Percentiles rank a stretch among this genome's conserved stretches.
Evolutionary conservation across 2,113 vertebrate species (phyloP).

Genomic region (Heterotilapia buettikoferi): DNA sequence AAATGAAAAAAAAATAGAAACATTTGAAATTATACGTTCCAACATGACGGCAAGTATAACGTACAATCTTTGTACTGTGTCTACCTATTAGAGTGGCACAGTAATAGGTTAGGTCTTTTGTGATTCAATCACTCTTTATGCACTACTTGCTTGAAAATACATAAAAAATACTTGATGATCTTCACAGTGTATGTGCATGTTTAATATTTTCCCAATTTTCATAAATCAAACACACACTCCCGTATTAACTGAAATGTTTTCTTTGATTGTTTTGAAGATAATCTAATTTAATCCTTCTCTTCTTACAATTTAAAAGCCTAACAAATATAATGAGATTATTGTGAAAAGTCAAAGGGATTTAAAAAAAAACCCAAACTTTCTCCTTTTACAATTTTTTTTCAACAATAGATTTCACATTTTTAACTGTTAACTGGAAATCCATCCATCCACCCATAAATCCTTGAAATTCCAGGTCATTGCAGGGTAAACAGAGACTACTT

Average conservation of each 20-base stretch:
- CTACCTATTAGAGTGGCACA: not conserved
- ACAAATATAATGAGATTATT: not conserved
- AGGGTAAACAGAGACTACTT: not conserved
- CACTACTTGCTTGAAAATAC: not conserved
- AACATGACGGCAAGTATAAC: not conserved
- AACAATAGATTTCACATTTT: fast-evolving
- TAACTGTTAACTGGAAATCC: not conserved
- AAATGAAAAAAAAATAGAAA: not conserved
- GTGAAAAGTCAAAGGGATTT: not conserved
- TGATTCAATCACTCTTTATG: not conserved
- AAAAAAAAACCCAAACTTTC: not conserved
- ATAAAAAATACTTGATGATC: not conserved
- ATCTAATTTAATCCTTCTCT: not conserved
- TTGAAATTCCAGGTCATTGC: not conserved
- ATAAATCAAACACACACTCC: not conserved
- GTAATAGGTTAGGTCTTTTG: not conserved
- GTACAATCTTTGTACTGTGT: not conserved
- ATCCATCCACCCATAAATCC: not conserved
- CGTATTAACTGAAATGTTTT: not conserved
- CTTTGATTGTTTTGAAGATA: not conserved
- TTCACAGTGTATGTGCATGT: not conserved
- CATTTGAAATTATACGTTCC: not conserved
- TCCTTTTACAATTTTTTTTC: not conserved
- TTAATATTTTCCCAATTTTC: fast-evolving
- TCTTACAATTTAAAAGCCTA: not conserved